Percentiles rank a stretch among this genome's conserved stretches.
These are phyloP conservation scores for Scelioninae gen. 2 DNA, from an alignment of 2,888 invertebrate genomes.

Conservation along the genomic window DNA sequence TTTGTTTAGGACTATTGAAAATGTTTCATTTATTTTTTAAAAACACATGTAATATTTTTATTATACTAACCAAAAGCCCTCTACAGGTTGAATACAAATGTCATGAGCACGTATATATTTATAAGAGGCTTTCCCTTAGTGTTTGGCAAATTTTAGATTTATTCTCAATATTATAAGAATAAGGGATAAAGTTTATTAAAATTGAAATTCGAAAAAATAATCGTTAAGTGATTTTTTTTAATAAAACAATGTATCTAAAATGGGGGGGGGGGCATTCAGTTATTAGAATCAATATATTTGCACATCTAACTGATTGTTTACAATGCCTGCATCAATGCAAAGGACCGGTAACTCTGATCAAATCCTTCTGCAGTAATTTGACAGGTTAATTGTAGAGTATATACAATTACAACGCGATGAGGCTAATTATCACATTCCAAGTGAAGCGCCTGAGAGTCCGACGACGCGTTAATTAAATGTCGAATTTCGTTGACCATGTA, in stretches of 20 bases:
- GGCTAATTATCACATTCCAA: conserved; percentile 57
- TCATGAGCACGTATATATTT: too few species aligned
- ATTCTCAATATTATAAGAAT: too few species aligned
- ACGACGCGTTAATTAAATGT: conserved; percentile 53
- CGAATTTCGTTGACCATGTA: conserved; percentile 55
- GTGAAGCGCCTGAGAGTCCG: conserved; percentile 49
- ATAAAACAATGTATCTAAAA: not conserved
- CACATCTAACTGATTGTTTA: conserved; percentile 50
- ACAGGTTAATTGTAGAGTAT: conserved; percentile 52
- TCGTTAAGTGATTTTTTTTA: not conserved
- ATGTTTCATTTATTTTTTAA: too few species aligned
- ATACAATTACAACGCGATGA: conserved; percentile 56
- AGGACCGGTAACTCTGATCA: conserved; percentile 48
- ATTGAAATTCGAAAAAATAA: not conserved
- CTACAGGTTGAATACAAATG: too few species aligned
- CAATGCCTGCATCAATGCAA: conserved; percentile 49
- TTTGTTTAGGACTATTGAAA: too few species aligned
- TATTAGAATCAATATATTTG: conserved; percentile 50
- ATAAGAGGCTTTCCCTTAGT: too few species aligned
- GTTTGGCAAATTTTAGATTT: too few species aligned
- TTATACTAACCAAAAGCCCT: too few species aligned
- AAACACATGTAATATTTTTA: too few species aligned
- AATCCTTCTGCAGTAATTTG: conserved; percentile 56
- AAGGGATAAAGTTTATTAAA: too few species aligned
- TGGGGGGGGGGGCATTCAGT: conserved; percentile 17